These are phyloP conservation scores for Rallus crepitans DNA, from an alignment of 2,797 vertebrate species.

Conservation along the genomic window DNA sequence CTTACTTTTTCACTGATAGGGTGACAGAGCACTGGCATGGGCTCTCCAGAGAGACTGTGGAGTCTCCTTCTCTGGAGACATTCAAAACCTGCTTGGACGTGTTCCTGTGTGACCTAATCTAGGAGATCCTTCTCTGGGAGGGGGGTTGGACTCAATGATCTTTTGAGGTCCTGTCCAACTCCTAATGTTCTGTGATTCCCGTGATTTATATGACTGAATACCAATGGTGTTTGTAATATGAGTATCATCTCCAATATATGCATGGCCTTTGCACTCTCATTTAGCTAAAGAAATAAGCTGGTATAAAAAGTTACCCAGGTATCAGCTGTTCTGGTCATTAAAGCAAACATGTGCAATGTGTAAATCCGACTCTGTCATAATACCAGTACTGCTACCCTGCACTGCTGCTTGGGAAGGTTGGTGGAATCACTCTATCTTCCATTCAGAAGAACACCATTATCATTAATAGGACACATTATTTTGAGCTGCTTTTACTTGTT, in stretches of 20 bases:
- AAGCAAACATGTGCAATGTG: not conserved
- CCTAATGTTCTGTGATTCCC: no score
- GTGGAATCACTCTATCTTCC: not conserved
- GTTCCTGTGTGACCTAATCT: no score
- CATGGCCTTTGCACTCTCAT: not conserved
- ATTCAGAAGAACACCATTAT: accelerated
- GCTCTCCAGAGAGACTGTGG: no score
- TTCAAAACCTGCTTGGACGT: no score
- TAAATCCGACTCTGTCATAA: not conserved
- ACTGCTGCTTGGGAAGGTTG: not conserved
- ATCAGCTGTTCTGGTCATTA: not conserved
- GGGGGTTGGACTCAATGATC: no score
- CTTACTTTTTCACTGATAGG: not conserved
- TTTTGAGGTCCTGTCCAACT: no score
- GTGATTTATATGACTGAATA: not conserved
- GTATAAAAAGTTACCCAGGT: not conserved
- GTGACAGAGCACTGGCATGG: no score
- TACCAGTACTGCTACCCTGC: not conserved
- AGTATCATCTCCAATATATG: not conserved
- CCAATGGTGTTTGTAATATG: not conserved
- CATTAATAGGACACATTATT: not conserved
- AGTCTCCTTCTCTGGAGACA: no score
- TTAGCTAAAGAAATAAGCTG: not conserved
- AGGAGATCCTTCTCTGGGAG: no score
- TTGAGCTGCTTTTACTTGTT: not conserved